These are phyloP conservation scores for Leptobrachium leishanense DNA, from an alignment of 2,113 vertebrate species.

Conservation along the genomic window DNA sequence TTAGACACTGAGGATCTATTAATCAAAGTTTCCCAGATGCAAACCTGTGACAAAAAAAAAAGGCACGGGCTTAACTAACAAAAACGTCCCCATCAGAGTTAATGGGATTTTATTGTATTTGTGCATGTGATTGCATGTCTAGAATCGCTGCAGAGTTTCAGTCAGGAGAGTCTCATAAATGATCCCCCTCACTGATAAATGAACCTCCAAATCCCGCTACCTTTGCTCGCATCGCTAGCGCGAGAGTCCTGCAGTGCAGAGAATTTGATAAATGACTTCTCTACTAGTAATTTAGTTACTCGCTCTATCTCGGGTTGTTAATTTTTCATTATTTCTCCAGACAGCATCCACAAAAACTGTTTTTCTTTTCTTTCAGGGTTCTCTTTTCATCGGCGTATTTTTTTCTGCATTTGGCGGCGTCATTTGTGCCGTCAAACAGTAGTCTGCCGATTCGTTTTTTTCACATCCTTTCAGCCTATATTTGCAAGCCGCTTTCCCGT, in stretches of 20 bases:
- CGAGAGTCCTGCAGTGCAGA: constrained; percentile 24
- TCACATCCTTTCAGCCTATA: no score
- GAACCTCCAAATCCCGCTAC: constrained; percentile 7
- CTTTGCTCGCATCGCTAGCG: constrained; percentile 11
- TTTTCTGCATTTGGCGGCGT: no score
- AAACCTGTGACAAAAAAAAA: background rate
- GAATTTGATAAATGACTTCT: constrained; percentile 31
- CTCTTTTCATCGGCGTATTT: no score
- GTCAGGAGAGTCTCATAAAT: background rate
- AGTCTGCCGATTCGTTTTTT: no score
- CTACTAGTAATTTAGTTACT: constrained; percentile 37
- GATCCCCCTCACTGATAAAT: constrained; percentile 7
- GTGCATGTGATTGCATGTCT: background rate
- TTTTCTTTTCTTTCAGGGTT: background rate
- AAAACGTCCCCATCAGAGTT: background rate
- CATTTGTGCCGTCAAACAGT: no score
- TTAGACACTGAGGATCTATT: constrained; percentile 20
- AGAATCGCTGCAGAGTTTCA: background rate
- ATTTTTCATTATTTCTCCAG: constrained; percentile 42
- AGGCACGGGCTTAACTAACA: background rate
- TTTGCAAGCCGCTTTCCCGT: no score
- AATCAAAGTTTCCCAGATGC: constrained; percentile 31
- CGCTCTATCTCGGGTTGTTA: constrained; percentile 30
- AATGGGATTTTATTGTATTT: background rate
- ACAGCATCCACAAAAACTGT: background rate